Percentiles rank a stretch among this genome's conserved stretches.
Evolutionary conservation across 2,113 vertebrate species (phyloP).

Genomic region (Istiophorus platypterus): DNA sequence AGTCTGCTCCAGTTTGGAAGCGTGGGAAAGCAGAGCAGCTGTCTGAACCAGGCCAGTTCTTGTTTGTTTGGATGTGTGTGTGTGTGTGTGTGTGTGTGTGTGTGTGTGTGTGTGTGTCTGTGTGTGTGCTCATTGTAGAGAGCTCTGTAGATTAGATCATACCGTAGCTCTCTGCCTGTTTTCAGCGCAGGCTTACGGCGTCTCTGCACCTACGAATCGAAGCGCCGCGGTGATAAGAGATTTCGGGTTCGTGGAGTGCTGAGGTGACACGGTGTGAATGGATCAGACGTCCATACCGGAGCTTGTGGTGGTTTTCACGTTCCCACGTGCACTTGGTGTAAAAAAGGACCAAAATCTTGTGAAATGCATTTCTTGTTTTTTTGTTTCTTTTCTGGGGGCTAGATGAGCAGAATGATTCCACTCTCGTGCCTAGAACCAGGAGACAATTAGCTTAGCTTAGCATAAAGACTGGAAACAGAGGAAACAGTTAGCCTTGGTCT

Average conservation of each 20-base stretch:
- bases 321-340: too few relatives aligned
- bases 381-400: too few relatives aligned
- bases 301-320: too few relatives aligned
- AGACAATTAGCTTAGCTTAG: not conserved
- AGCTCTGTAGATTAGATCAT: conserved; percentile 47
- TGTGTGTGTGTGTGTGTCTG: conserved; percentile 39
- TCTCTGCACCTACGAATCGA: not conserved
- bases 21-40: conserved; percentile 71
- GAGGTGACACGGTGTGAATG: not conserved
- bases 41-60: conserved; percentile 48
- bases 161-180: conserved; percentile 6
- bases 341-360: too few relatives aligned
- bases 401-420: too few relatives aligned
- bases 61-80: conserved; percentile 28
- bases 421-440: too few relatives aligned
- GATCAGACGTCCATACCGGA: too few relatives aligned
- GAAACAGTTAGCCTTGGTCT: too few relatives aligned
- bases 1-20: conserved; percentile 61
- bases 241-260: not conserved
- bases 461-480: too few relatives aligned
- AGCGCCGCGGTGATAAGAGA: not conserved
- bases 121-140: conserved; percentile 7
- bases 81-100: conserved; percentile 27
- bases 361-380: too few relatives aligned
- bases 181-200: conserved; percentile 16